These are phyloP conservation scores for Hestina assimilis DNA, from an alignment of 1,140 invertebrate species.

Conservation along the genomic window DNA sequence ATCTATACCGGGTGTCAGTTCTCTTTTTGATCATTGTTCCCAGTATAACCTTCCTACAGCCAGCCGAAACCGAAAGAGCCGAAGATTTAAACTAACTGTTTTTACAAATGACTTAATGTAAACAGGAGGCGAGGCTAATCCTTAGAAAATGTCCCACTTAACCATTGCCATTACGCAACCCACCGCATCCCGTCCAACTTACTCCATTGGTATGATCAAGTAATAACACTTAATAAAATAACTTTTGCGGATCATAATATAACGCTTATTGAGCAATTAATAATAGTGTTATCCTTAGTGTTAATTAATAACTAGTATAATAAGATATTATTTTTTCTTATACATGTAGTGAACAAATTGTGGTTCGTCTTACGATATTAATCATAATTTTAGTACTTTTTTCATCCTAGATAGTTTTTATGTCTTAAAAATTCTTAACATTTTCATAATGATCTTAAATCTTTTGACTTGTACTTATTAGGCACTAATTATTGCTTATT, in stretches of 20 bases:
- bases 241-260: background rate
- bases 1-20: no score
- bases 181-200: constrained; percentile 3
- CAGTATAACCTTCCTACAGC: background rate
- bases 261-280: background rate
- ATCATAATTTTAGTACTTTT: background rate
- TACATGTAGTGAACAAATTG: background rate
- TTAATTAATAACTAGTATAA: background rate
- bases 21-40: no score
- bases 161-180: constrained; percentile 8
- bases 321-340: background rate
- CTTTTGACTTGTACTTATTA: no score
- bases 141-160: constrained; percentile 7
- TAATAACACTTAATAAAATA: background rate
- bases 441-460: no score
- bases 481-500: no score
- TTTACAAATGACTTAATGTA: background rate
- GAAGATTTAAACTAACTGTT: background rate
- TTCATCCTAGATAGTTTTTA: no score
- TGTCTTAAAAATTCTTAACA: no score
- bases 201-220: constrained; percentile 9
- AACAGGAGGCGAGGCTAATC: constrained; percentile 22
- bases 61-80: background rate
- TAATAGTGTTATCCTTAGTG: background rate
- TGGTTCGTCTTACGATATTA: background rate